Conservation (phyloP, 2,797 vertebrate species). For the Monodelphis domestica region DNA sequence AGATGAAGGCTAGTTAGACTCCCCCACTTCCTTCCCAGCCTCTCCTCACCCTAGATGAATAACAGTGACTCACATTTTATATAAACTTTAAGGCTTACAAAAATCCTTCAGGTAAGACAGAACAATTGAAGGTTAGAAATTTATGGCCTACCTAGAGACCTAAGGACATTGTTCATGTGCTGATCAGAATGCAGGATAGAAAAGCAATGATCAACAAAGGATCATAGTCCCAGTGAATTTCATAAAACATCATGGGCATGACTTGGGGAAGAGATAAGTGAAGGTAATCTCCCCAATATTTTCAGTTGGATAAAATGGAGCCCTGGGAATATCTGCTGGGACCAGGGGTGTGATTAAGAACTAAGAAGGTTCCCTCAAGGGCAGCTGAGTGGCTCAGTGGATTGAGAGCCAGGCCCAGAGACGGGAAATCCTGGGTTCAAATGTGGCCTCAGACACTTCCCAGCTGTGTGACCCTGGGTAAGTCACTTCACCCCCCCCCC, state of each 20-base stretch:
- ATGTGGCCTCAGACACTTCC: no score
- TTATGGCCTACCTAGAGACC: background rate
- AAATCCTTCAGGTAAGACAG: background rate
- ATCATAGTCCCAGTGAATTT: background rate
- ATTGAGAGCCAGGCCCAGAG: no score
- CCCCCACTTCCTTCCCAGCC: background rate
- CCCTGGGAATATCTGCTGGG: background rate
- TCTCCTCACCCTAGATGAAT: background rate
- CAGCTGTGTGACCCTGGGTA: no score
- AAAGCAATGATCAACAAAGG: background rate
- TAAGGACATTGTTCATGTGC: background rate
- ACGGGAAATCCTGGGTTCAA: no score
- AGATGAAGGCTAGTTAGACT: background rate
- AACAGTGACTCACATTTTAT: background rate
- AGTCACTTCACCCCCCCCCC: no score
- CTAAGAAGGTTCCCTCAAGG: no score
- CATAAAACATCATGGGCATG: background rate
- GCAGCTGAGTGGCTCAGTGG: no score
- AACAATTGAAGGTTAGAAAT: background rate
- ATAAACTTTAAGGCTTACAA: background rate
- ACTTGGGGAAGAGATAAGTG: background rate
- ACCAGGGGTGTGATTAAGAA: background rate
- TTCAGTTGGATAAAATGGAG: accelerated
- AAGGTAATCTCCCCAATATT: background rate
- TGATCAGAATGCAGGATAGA: background rate